A percentile compares a stretch with the other conserved stretches of the same genome.
phyloP scores from a whole-genome alignment of 23 tunicate genomes.

The Trididemnum nubilum region DNA sequence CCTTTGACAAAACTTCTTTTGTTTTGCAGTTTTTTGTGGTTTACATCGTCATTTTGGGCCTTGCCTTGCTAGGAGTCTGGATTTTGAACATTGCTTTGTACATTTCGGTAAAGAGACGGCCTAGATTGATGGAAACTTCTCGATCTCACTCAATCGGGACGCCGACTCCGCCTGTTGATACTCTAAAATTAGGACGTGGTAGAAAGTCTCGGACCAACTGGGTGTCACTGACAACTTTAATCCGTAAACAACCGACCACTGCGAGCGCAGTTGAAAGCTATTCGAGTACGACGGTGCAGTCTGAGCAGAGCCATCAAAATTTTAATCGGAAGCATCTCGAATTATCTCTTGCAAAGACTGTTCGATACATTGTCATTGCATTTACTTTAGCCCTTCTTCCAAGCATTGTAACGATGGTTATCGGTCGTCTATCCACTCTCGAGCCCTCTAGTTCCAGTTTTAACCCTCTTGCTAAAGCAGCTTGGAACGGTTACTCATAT shows the following conservation, averaged over 20 bases:
- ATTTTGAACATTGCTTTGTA: conserved; percentile 27
- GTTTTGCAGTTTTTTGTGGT: conserved; percentile 39
- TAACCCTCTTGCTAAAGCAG: conserved; percentile 46
- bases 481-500: conserved; percentile 46
- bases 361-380: conserved; percentile 35
- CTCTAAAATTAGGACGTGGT: background rate
- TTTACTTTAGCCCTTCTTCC: conserved; percentile 45
- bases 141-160: background rate
- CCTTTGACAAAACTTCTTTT: background rate
- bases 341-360: conserved; percentile 31
- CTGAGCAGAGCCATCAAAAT: background rate
- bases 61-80: conserved; percentile 38
- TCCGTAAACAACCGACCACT: background rate
- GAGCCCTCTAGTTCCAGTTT: conserved; percentile 13
- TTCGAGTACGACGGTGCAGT: background rate
- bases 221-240: background rate
- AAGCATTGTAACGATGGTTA: conserved; percentile 21
- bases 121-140: background rate
- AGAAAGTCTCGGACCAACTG: background rate
- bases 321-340: conserved; percentile 1
- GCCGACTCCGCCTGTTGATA: background rate
- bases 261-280: background rate
- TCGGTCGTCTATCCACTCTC: background rate
- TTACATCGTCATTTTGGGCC: conserved; percentile 28
- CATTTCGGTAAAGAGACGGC: background rate